A percentile compares a stretch with the other conserved stretches of the same genome.
phyloP scores from a whole-genome alignment of 1,140 invertebrate species.

The Eulimnadia texana region DNA sequence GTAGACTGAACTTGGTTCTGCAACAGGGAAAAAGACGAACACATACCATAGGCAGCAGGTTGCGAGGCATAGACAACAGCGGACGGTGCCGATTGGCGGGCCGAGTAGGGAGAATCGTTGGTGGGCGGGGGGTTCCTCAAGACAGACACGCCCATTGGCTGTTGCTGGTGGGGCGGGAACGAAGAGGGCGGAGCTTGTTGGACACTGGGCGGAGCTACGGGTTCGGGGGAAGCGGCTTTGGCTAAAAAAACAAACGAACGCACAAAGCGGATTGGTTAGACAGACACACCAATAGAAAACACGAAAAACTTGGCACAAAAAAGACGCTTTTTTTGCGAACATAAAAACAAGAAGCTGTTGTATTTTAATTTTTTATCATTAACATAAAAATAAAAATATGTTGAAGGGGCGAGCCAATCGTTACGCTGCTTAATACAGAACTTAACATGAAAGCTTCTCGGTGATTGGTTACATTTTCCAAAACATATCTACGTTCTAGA shows the following conservation, averaged over 20 bases:
- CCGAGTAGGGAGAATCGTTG: slow-evolving; percentile 52
- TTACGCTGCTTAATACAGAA: neutral
- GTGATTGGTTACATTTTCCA: neutral
- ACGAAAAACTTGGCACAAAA: neutral
- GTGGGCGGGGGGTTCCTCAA: neutral
- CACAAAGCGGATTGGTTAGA: neutral
- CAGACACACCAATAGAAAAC: neutral
- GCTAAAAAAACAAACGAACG: slow-evolving; percentile 13
- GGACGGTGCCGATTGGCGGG: slow-evolving; percentile 41
- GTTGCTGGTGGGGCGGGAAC: slow-evolving; percentile 10
- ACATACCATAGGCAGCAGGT: slow-evolving; percentile 24
- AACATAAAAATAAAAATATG: neutral
- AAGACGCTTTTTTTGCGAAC: neutral
- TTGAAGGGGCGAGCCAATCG: neutral
- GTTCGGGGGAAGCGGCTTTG: slow-evolving; percentile 3
- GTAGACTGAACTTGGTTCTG: too few species aligned
- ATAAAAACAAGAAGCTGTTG: neutral
- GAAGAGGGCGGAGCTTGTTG: slow-evolving; percentile 14
- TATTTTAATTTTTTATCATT: neutral
- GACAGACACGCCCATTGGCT: neutral
- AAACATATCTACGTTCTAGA: neutral
- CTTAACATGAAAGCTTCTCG: neutral
- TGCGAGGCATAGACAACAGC: slow-evolving; percentile 70
- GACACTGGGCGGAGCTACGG: slow-evolving; percentile 1
- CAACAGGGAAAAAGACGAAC: too few species aligned